phyloP scores from a whole-genome alignment of 1,140 invertebrate genomes.

The Trichomalopsis sarcophagae region DNA sequence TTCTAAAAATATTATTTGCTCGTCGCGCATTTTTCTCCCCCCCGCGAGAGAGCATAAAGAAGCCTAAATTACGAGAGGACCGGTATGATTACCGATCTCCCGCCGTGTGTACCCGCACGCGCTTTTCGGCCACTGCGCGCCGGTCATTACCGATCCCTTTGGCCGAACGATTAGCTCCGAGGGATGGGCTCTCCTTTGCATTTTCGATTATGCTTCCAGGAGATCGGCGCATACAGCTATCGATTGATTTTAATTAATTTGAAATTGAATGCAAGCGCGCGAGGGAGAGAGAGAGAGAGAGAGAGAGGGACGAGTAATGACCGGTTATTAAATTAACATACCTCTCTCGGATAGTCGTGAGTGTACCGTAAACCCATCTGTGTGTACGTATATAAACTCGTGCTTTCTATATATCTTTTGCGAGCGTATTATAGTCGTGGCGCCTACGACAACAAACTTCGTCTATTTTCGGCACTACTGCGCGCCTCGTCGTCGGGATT shows the following conservation, averaged over 20 bases:
- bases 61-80: slow-evolving; percentile 3
- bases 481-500: too few species aligned
- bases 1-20: slow-evolving; percentile 12
- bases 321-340: background rate
- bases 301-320: background rate
- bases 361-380: background rate
- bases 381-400: background rate
- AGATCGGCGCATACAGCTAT: background rate
- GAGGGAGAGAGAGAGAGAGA: background rate
- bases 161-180: background rate
- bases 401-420: background rate
- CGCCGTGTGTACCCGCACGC: too few species aligned
- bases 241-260: slow-evolving; percentile 1
- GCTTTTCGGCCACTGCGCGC: too few species aligned
- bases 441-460: too few species aligned
- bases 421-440: too few species aligned
- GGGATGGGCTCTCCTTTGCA: background rate
- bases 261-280: background rate
- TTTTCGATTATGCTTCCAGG: background rate
- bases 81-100: background rate
- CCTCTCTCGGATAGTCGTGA: background rate
- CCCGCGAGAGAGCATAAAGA: background rate
- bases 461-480: too few species aligned
- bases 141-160: too few species aligned
- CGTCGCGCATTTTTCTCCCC: background rate